A percentile compares a stretch with the other conserved stretches of the same genome.
Evolutionary conservation across 2,113 vertebrate species (phyloP).

Genomic region (Hylia prasina): DNA sequence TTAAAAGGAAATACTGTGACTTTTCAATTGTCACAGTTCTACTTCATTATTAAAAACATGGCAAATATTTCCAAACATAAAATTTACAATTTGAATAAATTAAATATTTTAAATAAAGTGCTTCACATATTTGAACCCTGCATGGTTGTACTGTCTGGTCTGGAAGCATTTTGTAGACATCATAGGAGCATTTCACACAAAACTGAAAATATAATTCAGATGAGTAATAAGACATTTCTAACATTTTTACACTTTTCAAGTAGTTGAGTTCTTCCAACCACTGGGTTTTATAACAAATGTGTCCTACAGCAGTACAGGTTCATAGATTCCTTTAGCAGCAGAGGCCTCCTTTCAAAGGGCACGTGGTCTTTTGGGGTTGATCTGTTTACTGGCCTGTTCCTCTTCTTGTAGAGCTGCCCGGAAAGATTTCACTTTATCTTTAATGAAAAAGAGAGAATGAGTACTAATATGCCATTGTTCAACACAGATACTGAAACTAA

Average conservation of each 20-base stretch:
- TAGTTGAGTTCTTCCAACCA: slow-evolving; percentile 65
- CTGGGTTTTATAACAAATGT: slow-evolving; percentile 52
- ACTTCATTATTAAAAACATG: slow-evolving; percentile 71
- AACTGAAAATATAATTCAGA: slow-evolving; percentile 73
- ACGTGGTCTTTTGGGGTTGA: slow-evolving; percentile 90
- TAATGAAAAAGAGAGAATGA: slow-evolving; percentile 7
- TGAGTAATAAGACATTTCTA: slow-evolving; percentile 71
- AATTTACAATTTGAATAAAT: slow-evolving; percentile 62
- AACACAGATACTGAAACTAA: background rate
- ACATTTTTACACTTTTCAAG: slow-evolving; percentile 71
- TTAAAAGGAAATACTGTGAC: slow-evolving; percentile 64
- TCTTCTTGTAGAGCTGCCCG: slow-evolving; percentile 91
- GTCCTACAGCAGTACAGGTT: slow-evolving; percentile 66
- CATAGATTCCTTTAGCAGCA: slow-evolving; percentile 64
- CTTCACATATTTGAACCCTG: slow-evolving; percentile 69
- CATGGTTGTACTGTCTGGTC: slow-evolving; percentile 63
- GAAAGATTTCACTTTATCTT: slow-evolving; percentile 98
- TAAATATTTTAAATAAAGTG: slow-evolving; percentile 68
- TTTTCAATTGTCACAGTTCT: slow-evolving; percentile 66
- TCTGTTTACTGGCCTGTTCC: slow-evolving; percentile 97
- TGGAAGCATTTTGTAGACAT: slow-evolving; percentile 78
- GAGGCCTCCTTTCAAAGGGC: slow-evolving; percentile 78
- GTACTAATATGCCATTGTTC: background rate
- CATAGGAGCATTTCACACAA: slow-evolving; percentile 73
- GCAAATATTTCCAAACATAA: slow-evolving; percentile 70